Base-by-base conservation (phyloP, 1,140 invertebrate genomes). In the Eulimnadia texana region DNA sequence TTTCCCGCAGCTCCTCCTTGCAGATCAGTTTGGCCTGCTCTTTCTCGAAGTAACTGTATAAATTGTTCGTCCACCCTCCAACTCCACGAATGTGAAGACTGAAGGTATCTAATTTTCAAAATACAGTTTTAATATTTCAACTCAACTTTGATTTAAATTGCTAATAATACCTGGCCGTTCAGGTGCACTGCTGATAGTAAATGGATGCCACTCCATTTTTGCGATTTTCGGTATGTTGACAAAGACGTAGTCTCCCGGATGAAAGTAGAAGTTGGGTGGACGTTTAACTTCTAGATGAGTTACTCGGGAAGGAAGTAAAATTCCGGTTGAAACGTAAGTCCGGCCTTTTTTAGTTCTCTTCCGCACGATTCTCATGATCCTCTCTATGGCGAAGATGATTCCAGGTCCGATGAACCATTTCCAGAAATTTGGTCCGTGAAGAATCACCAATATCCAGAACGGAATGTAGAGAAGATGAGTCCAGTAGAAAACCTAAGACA, bases 131-230 rank as follows among this genome's bases (percentile, higher is more conserved):
- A n/a, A n/a, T n/a, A n/a, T n/a, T n/a, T n/a, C n/a, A n/a, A n/a
- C n/a, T n/a, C n/a, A n/a, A n/a, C n/a, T n/a, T n/a, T n/a, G n/a
- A n/a, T n/a, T n/a, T n/a, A n/a, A n/a, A 42, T 42, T 42, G 16
- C 16, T 42, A 9, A 42, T 42, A 6, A 42, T 9, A 91, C 90
- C 88, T 78, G 87, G 83, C 71, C 93, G 84, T 76, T 97, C 93
- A 0, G 93, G 93, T 20, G 92, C 90, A 67, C 90, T 93, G 74
- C 91, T 94, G 65, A 97, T 90, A 1, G 93, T 96, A 68, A 98
- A 96, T 0, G 93, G 93, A 82, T 97, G 93, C 92, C 92, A 97
- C 74, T 97, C 94, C 70, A 90, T 93, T 57, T 82, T 83, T 1
- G 94, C 91, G 65, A 97, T 93, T 3, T 80, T 81, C 0, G 93